Evolutionary conservation across 2,113 vertebrate species (phyloP).

Genomic region (Odobenus rosmarus): DNA sequence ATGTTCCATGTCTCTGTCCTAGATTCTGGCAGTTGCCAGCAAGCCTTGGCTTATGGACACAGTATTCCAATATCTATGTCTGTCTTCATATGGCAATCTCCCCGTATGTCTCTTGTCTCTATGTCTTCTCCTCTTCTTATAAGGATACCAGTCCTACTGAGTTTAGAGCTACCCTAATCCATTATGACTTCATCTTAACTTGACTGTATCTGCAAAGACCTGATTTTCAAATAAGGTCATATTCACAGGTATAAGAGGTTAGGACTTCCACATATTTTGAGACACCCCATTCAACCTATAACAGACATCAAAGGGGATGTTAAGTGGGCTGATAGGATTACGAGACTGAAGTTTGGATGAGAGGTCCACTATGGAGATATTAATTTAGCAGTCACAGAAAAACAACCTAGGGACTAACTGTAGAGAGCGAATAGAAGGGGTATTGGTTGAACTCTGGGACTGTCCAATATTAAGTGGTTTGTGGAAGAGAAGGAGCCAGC

Average conservation of each 20-base stretch:
- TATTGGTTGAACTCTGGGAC: not conserved
- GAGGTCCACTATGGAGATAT: not conserved
- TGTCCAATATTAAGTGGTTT: not conserved
- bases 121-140: not conserved
- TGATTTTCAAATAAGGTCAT: conserved; percentile 13
- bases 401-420: not conserved
- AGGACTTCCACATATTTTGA: conserved; percentile 3
- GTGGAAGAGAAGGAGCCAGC: not conserved
- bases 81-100: not conserved
- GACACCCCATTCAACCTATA: not conserved
- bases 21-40: not conserved
- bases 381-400: conserved; percentile 6
- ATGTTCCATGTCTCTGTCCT: not conserved
- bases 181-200: not conserved
- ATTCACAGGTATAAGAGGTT: not conserved
- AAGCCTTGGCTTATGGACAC: not conserved
- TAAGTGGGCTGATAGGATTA: not conserved
- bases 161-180: not conserved
- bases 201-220: conserved; percentile 8
- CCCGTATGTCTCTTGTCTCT: not conserved
- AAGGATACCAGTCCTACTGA: not conserved
- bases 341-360: not conserved
- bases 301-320: not conserved
- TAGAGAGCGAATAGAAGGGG: not conserved
- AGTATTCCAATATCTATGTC: not conserved